Conservation (phyloP, 2,888 invertebrate species). For the Thera britannica region DNA sequence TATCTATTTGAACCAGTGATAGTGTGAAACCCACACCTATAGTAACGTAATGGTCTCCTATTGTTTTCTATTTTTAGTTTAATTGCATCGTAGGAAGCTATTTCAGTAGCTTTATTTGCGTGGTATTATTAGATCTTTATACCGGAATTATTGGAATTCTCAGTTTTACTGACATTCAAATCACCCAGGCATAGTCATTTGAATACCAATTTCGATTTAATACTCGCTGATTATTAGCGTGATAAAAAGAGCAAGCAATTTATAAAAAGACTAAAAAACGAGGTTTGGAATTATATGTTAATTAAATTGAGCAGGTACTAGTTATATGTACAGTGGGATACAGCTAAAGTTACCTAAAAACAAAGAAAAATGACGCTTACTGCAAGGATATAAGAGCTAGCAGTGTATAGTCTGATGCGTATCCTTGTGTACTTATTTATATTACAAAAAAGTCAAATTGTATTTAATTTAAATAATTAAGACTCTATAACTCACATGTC, state of each 20-base stretch:
- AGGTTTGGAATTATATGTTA: neutral
- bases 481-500: no score
- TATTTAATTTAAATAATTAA: neutral
- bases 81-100: conserved; percentile 20
- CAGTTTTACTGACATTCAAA: conserved; percentile 22
- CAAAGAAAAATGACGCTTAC: no score
- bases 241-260: neutral
- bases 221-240: neutral
- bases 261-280: neutral
- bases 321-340: no score
- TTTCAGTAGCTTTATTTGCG: conserved; percentile 15
- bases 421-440: neutral
- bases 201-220: conserved; percentile 3
- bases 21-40: neutral
- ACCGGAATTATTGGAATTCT: conserved; percentile 19
- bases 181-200: conserved; percentile 7
- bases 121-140: conserved; percentile 22
- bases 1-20: no score
- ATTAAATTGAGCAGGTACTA: neutral
- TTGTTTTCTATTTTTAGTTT: conserved; percentile 32
- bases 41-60: conserved; percentile 11
- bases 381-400: no score
- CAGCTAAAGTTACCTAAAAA: no score
- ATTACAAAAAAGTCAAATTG: neutral
- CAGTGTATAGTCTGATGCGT: no score